Base-by-base conservation (phyloP, 2,888 invertebrate species). In the Adelognathus sp. region DNA sequence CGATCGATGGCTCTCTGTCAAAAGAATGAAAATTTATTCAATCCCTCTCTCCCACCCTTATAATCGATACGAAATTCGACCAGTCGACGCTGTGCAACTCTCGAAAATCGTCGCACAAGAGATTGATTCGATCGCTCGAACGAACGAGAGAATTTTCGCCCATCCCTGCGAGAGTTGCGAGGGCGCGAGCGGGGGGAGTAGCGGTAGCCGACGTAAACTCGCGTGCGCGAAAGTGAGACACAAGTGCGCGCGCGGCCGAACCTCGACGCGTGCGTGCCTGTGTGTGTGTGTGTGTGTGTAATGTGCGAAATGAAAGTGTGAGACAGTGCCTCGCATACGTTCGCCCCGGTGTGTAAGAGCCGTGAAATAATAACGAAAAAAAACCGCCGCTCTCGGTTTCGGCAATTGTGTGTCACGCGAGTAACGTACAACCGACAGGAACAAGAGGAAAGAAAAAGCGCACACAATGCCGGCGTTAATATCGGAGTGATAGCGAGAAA, bases 281-380 rank as follows among this genome's bases (percentile, higher is more conserved):
- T 24, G n/a, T 21, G 9, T n/a, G 50, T 50, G 11, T 9, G 39
- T 41, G 39, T 41, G 39, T n/a, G n/a, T 41, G 44, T 31, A 39
- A 60, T 60, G 31, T 24, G 72, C 33, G 70, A 76, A 41, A 67
- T 70, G 75, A 70, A 64, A 63, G 24, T 63, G 46, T 69, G 70
- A 41, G 4, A n/a, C 50, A 21, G 50, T 50, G 24, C 11, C 24
- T 24, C 5, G 21, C 11, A 21, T 24, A 11, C 50, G 50, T 21
- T 18, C 11, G 11, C 21, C 7, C 50, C 50, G 50, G n/a, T n/a
- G n/a, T n/a, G n/a, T n/a, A n/a, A n/a, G n/a, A n/a, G n/a, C n/a
- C n/a, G n/a, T n/a, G 1, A 29, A 24, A 52, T 33, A 16, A 52
- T 39, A 60, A 7, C 21, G 3, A 18, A 5, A 41, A 31, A 56